Evolutionary conservation across 2,888 invertebrate species (phyloP).

Genomic region (Drosophila gaucha): DNA sequence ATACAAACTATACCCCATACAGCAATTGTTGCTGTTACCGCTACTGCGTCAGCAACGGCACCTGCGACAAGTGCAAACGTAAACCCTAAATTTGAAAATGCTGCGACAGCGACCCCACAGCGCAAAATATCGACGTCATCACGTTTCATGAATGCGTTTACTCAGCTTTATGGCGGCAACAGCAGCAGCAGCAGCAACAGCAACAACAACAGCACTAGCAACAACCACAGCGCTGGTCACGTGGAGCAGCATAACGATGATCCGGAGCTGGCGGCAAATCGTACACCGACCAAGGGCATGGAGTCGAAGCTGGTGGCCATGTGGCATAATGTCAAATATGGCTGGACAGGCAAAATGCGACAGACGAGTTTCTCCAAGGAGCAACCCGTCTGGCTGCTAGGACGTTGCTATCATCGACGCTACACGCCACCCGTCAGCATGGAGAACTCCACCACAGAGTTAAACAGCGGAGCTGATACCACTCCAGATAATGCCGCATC

Average conservation of each 20-base stretch:
- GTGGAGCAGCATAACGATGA: conserved; percentile 57
- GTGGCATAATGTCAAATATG: conserved; percentile 97
- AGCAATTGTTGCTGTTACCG: conserved; percentile 19
- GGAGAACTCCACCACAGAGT: conserved; percentile 84
- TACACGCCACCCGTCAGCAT: conserved; percentile 86
- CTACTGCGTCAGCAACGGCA: conserved; percentile 41
- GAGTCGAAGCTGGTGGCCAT: conserved; percentile 93
- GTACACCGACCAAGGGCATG: conserved; percentile 87
- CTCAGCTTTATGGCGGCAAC: conserved; percentile 79
- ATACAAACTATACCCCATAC: conserved; percentile 74
- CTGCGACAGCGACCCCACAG: conserved; percentile 78
- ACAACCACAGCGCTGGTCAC: conserved; percentile 42
- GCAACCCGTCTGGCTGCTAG: conserved; percentile 94
- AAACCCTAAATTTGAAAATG: conserved; percentile 56
- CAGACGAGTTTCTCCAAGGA: conserved; percentile 91
- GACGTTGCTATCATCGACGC: conserved; percentile 92
- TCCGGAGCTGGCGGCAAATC: conserved; percentile 75
- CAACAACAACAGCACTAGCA: conserved; percentile 9
- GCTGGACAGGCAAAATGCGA: conserved; percentile 92
- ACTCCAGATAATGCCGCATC: conserved; percentile 69
- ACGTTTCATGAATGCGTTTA: conserved; percentile 84
- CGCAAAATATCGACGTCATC: conserved; percentile 84
- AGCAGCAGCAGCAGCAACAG: conserved; percentile 24
- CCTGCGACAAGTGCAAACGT: conserved; percentile 45
- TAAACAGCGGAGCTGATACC: conserved; percentile 55